Evolutionary conservation across 2,113 vertebrate genomes (phyloP).

Genomic region (Amia ocellicauda): DNA sequence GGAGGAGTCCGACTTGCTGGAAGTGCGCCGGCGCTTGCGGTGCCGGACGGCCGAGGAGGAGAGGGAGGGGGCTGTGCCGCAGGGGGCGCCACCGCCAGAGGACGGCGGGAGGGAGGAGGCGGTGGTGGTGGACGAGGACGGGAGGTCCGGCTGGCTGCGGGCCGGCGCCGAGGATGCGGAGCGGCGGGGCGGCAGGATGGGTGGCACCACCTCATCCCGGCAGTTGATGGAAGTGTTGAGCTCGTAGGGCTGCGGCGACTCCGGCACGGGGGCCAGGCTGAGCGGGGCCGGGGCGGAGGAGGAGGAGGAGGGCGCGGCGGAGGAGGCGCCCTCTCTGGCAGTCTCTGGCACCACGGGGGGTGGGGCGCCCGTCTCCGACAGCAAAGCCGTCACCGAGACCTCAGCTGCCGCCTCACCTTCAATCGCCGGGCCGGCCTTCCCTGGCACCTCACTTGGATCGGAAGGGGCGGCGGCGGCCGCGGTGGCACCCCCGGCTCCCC

Average conservation of each 20-base stretch:
- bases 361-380: slow-evolving; percentile 7
- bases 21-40: slow-evolving; percentile 71
- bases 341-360: neutral
- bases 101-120: slow-evolving; percentile 27
- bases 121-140: slow-evolving; percentile 6
- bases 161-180: slow-evolving; percentile 43
- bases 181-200: slow-evolving; percentile 60
- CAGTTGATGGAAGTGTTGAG: slow-evolving; percentile 87
- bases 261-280: slow-evolving; percentile 18
- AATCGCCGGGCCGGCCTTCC: no score
- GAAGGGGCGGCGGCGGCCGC: slow-evolving; percentile 7
- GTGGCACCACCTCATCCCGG: slow-evolving; percentile 76
- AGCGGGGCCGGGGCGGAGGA: slow-evolving; percentile 24
- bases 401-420: no score
- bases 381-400: slow-evolving; percentile 6
- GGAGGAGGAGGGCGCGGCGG: slow-evolving; percentile 13
- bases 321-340: neutral
- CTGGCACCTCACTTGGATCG: no score
- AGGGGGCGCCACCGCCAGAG: slow-evolving; percentile 27
- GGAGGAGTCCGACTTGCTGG: slow-evolving; percentile 54
- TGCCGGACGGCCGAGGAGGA: slow-evolving; percentile 53
- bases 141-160: slow-evolving; percentile 23
- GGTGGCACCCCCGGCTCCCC: neutral
- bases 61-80: slow-evolving; percentile 21
- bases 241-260: slow-evolving; percentile 74